These are phyloP conservation scores for Bembecia ichneumoniformis DNA, from an alignment of 2,888 invertebrate genomes.

Conservation along the genomic window DNA sequence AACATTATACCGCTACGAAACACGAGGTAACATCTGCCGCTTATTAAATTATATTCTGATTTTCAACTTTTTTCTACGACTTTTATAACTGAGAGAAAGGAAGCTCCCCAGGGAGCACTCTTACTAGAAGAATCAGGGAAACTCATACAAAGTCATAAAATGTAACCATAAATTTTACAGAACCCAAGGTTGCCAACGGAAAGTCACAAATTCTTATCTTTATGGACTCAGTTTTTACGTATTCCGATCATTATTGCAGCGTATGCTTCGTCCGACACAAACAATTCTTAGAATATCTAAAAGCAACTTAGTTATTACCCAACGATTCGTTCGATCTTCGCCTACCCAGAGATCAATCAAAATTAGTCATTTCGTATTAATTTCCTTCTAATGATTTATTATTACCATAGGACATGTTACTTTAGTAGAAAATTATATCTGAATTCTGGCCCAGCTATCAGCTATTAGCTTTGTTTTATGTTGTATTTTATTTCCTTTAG, in stretches of 20 bases:
- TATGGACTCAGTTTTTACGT: constrained; percentile 46
- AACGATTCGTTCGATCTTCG: too few species aligned
- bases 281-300: too few species aligned
- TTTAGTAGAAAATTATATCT: too few species aligned
- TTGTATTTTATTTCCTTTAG: too few species aligned
- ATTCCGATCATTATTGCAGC: constrained; percentile 29
- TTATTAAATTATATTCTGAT: not conserved
- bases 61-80: not conserved
- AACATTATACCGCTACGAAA: not conserved
- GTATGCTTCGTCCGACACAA: not conserved
- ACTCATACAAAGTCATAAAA: constrained; percentile 41
- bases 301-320: too few species aligned
- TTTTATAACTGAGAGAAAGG: not conserved
- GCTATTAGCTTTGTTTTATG: too few species aligned
- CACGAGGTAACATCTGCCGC: not conserved
- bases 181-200: constrained; percentile 32
- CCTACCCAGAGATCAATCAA: too few species aligned
- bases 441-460: too few species aligned
- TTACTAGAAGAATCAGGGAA: constrained; percentile 26
- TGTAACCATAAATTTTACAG: constrained; percentile 44
- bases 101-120: constrained; percentile 13
- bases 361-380: too few species aligned
- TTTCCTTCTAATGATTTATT: too few species aligned
- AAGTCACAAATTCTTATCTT: constrained; percentile 49
- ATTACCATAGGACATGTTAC: too few species aligned